Evolutionary conservation across 2,888 invertebrate genomes (phyloP).

Genomic region (Philaethria dido): DNA sequence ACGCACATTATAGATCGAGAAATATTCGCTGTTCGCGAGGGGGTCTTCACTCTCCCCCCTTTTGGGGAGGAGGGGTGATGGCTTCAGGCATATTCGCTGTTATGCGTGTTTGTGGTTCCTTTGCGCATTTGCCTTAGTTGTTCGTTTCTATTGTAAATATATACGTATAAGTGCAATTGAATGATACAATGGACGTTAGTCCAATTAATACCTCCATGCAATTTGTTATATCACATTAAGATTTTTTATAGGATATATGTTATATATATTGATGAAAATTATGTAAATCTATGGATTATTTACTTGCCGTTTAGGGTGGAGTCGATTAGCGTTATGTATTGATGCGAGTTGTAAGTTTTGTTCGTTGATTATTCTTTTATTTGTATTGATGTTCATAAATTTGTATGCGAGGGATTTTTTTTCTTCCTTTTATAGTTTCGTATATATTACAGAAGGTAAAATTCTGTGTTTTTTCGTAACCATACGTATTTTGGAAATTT

Average conservation of each 20-base stretch:
- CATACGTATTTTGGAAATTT: too few relatives aligned
- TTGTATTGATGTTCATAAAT: too few relatives aligned
- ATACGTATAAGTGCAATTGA: conserved; percentile 47
- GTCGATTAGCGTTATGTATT: conserved; percentile 47
- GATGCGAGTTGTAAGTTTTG: conserved; percentile 30
- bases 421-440: too few relatives aligned
- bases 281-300: conserved; percentile 29
- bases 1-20: conserved; percentile 27
- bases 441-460: too few relatives aligned
- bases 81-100: conserved; percentile 43
- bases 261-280: conserved; percentile 29
- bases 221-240: conserved; percentile 39
- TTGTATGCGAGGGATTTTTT: too few relatives aligned
- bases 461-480: too few relatives aligned
- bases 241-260: conserved; percentile 28
- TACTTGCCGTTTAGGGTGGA: conserved; percentile 43
- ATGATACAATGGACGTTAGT: conserved; percentile 30
- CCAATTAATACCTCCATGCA: conserved; percentile 43
- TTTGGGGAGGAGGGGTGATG: too few relatives aligned
- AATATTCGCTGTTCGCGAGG: conserved; percentile 43
- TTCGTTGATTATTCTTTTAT: conserved; percentile 31
- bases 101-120: conserved; percentile 69
- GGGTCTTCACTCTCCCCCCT: too few relatives aligned
- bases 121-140: conserved; percentile 72
- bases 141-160: conserved; percentile 49